Percentiles rank a stretch among this genome's conserved stretches.
Evolutionary conservation across 2,113 vertebrate species (phyloP).

Genomic region (Pangasianodon hypophthalmus): DNA sequence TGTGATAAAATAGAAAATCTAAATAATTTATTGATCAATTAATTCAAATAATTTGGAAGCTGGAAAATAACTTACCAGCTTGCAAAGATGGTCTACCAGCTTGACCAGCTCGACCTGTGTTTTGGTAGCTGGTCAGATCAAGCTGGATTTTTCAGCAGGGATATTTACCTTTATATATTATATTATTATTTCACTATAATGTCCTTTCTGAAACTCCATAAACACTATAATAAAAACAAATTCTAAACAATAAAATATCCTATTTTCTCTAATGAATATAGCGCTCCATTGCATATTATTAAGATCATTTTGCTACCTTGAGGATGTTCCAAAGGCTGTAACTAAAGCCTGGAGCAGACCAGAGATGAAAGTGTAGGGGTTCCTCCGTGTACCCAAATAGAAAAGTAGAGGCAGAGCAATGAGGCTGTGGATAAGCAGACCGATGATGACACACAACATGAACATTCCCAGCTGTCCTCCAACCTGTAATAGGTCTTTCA

Average conservation of each 20-base stretch:
- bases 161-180: not conserved
- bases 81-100: not conserved
- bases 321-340: slow-evolving; percentile 93
- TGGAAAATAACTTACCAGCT: not conserved
- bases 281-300: not conserved
- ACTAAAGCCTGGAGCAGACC: slow-evolving; percentile 93
- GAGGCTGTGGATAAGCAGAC: slow-evolving; percentile 89
- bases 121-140: not conserved
- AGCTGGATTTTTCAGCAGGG: not conserved
- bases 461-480: slow-evolving; percentile 97
- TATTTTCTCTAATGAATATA: not conserved
- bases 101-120: not conserved
- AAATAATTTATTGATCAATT: not conserved
- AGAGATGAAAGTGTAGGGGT: slow-evolving; percentile 87
- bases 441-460: slow-evolving; percentile 87
- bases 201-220: not conserved
- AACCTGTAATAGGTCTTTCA: slow-evolving; percentile 89
- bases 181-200: not conserved
- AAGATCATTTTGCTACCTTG: slow-evolving; percentile 75
- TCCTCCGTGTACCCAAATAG: slow-evolving; percentile 88
- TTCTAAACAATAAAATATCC: not conserved
- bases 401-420: slow-evolving; percentile 88
- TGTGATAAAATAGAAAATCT: not conserved
- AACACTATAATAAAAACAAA: not conserved
- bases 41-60: not conserved